phyloP scores from a whole-genome alignment of 2,797 vertebrate genomes.

The Myripristis jacobus region DNA sequence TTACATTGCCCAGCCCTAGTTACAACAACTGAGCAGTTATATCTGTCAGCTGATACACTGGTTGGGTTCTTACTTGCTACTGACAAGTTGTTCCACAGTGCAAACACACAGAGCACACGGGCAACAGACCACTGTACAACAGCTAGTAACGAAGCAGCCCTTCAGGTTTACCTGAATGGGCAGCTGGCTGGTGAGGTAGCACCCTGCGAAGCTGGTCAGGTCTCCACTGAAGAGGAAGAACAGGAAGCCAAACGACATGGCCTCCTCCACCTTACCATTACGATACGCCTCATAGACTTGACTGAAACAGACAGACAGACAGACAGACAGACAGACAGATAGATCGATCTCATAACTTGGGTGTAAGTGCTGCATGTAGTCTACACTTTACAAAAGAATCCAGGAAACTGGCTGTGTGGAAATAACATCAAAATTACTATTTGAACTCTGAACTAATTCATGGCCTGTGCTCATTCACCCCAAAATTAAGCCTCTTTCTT shows the following conservation, averaged over 20 bases:
- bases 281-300: constrained; percentile 79
- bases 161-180: constrained; percentile 76
- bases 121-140: neutral
- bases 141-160: neutral
- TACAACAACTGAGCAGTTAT: too few species aligned
- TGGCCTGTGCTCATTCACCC: too few species aligned
- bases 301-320: constrained; percentile 50
- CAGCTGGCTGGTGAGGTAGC: constrained; percentile 80
- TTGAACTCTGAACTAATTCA: too few species aligned
- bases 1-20: too few species aligned
- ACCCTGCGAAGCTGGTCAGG: constrained; percentile 77
- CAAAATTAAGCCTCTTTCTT: neutral
- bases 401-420: neutral
- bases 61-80: too few species aligned
- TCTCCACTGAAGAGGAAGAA: constrained; percentile 81
- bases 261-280: constrained; percentile 80
- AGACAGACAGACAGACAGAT: neutral
- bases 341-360: neutral
- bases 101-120: neutral
- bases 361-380: neutral
- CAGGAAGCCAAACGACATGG: constrained; percentile 81
- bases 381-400: neutral
- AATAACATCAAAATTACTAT: too few species aligned
- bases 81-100: too few species aligned
- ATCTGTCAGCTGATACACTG: too few species aligned